A percentile compares a stretch with the other conserved stretches of the same genome.
Evolutionary conservation across 2,113 vertebrate genomes (phyloP).

Genomic region (Sylvilagus bachmani): DNA sequence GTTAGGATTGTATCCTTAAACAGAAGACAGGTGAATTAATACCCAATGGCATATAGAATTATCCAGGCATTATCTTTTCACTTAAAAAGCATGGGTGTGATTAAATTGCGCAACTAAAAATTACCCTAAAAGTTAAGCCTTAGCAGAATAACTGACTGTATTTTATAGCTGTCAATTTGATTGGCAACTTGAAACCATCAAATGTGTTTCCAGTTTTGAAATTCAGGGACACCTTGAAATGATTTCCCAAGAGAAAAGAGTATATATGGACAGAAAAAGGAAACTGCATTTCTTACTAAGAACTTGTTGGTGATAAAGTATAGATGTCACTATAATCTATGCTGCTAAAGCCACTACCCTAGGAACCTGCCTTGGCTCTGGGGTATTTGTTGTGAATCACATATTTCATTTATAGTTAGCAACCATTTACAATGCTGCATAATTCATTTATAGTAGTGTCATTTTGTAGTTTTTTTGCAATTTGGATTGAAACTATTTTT

Average conservation of each 20-base stretch:
- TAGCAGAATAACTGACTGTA: slow-evolving; percentile 61
- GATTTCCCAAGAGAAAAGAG: slow-evolving; percentile 50
- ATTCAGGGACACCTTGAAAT: slow-evolving; percentile 62
- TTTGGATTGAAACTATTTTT: neutral
- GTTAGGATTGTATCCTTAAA: slow-evolving; percentile 4
- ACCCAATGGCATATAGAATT: slow-evolving; percentile 60
- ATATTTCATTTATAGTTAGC: slow-evolving; percentile 11
- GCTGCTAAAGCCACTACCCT: neutral
- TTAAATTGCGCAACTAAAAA: slow-evolving; percentile 74
- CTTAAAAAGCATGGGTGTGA: slow-evolving; percentile 68
- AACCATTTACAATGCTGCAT: neutral
- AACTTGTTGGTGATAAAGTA: slow-evolving; percentile 43
- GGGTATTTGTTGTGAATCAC: neutral
- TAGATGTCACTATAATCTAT: neutral
- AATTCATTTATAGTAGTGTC: neutral
- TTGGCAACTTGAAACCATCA: slow-evolving; percentile 64
- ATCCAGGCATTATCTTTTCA: slow-evolving; percentile 62
- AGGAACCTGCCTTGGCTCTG: neutral
- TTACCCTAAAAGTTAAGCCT: slow-evolving; percentile 59
- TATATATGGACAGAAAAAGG: neutral
- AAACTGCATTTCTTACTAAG: slow-evolving; percentile 44
- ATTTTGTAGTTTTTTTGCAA: neutral
- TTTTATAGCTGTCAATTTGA: slow-evolving; percentile 73
- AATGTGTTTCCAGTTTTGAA: slow-evolving; percentile 72
- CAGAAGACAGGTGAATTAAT: neutral